phyloP scores from a whole-genome alignment of 2,797 vertebrate genomes.

The Hoplostethus mediterraneus region DNA sequence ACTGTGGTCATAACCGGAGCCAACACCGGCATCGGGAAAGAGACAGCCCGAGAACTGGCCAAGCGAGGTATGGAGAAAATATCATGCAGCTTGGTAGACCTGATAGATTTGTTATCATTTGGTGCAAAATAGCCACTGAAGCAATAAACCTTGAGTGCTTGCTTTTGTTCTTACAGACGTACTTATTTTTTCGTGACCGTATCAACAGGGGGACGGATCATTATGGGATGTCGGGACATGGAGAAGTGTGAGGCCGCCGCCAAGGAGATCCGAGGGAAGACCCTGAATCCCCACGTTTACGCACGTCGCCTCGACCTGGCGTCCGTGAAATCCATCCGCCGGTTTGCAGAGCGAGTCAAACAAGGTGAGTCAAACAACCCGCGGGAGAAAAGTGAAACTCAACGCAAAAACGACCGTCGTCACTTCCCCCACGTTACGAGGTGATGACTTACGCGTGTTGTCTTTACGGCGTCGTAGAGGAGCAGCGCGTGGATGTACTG shows the following conservation, averaged over 20 bases:
- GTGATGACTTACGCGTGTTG: neutral
- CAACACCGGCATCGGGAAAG: slow-evolving; percentile 90
- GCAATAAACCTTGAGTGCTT: neutral
- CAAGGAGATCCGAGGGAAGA: slow-evolving; percentile 86
- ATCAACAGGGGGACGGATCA: slow-evolving; percentile 85
- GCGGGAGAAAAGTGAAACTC: too few relatives aligned
- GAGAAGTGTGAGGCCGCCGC: slow-evolving; percentile 88
- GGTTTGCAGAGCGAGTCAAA: slow-evolving; percentile 83
- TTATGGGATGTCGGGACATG: slow-evolving; percentile 91
- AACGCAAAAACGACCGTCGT: neutral
- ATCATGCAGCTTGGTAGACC: neutral
- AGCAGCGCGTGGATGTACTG: slow-evolving; percentile 85
- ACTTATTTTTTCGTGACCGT: slow-evolving; percentile 2
- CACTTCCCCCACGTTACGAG: neutral
- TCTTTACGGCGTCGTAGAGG: slow-evolving; percentile 74
- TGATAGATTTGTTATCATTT: too few relatives aligned
- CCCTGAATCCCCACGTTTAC: slow-evolving; percentile 84
- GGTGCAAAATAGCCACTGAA: neutral
- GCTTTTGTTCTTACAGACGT: neutral
- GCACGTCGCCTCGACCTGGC: slow-evolving; percentile 86
- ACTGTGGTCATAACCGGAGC: slow-evolving; percentile 91
- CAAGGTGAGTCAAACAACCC: slow-evolving; percentile 71
- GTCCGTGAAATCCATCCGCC: slow-evolving; percentile 85
- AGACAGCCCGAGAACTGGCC: slow-evolving; percentile 87
- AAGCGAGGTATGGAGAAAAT: slow-evolving; percentile 81